Evolutionary conservation across 2,113 vertebrate species (phyloP).

Genomic region (Macquaria ambigua): DNA sequence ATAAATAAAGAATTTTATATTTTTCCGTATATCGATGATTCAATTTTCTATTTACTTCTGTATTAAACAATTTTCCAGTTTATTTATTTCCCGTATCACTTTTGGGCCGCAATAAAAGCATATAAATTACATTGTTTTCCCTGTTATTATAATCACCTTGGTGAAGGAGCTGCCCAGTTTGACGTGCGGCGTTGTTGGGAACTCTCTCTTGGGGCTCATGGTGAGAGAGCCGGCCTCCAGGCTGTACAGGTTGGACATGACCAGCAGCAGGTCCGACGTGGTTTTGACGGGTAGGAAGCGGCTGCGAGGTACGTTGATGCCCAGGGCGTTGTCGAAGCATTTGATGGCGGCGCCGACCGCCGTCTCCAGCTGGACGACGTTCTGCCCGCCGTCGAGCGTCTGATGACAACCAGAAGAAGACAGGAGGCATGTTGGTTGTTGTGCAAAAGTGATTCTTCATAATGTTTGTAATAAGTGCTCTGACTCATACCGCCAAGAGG

Average conservation of each 20-base stretch:
- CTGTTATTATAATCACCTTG: conserved; percentile 81
- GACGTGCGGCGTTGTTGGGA: conserved; percentile 95
- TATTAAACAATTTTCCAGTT: too few relatives aligned
- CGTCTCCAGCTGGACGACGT: conserved; percentile 98
- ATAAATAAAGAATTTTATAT: too few relatives aligned
- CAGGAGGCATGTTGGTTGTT: background rate
- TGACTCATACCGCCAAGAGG: background rate
- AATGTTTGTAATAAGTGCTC: background rate
- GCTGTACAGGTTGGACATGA: conserved; percentile 99
- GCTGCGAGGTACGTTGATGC: conserved; percentile 97
- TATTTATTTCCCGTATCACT: background rate
- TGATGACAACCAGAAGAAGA: conserved; percentile 59
- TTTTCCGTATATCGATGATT: too few relatives aligned
- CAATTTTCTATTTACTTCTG: too few relatives aligned
- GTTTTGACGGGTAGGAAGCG: conserved; percentile 99
- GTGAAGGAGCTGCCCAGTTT: conserved; percentile 99
- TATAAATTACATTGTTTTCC: background rate
- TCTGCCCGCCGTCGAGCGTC: conserved; percentile 96
- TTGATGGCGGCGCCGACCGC: conserved; percentile 98
- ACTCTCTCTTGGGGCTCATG: conserved; percentile 97
- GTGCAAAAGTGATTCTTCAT: too few relatives aligned
- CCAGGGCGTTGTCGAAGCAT: conserved; percentile 97
- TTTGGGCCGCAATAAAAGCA: background rate
- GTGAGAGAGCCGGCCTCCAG: conserved; percentile 96
- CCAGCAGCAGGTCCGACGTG: conserved; percentile 96